Evolutionary conservation across 2,888 invertebrate genomes (phyloP).

Genomic region (Cephus runcator): DNA sequence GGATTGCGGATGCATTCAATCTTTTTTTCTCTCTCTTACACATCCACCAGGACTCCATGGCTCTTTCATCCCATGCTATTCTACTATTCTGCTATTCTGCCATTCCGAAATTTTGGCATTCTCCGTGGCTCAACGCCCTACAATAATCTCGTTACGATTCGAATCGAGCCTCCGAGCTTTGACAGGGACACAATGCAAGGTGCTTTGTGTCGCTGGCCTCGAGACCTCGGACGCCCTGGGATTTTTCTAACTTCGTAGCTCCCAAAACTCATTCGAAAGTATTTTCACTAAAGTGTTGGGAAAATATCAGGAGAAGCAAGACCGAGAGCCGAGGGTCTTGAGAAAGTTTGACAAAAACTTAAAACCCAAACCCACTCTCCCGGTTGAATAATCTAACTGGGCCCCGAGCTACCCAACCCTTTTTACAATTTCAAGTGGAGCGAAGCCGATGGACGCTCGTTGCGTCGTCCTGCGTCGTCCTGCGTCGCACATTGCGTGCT

Average conservation of each 20-base stretch:
- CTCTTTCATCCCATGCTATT: constrained; percentile 21
- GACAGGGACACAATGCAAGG: constrained; percentile 59
- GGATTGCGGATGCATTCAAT: constrained; percentile 27
- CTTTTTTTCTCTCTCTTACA: background rate
- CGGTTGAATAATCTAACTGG: background rate
- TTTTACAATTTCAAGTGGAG: background rate
- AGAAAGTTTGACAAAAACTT: background rate
- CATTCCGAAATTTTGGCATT: constrained; percentile 26
- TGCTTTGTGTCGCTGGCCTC: constrained; percentile 49
- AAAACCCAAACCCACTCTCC: background rate
- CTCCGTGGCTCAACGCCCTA: constrained; percentile 57
- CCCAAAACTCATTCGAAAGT: constrained; percentile 41
- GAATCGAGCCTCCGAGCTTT: constrained; percentile 49
- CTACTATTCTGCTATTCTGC: background rate
- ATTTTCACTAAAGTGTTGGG: constrained; percentile 46
- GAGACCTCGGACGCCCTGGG: constrained; percentile 39
- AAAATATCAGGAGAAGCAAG: constrained; percentile 47
- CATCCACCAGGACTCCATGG: constrained; percentile 14
- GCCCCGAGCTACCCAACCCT: background rate
- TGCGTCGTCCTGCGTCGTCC: constrained; percentile 18
- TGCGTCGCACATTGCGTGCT: constrained; percentile 27
- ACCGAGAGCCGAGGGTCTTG: background rate
- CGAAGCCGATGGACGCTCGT: background rate
- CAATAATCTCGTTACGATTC: constrained; percentile 62
- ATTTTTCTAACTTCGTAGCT: constrained; percentile 33